Evolutionary conservation across 2,113 vertebrate genomes (phyloP).

Genomic region (Fulica atra): DNA sequence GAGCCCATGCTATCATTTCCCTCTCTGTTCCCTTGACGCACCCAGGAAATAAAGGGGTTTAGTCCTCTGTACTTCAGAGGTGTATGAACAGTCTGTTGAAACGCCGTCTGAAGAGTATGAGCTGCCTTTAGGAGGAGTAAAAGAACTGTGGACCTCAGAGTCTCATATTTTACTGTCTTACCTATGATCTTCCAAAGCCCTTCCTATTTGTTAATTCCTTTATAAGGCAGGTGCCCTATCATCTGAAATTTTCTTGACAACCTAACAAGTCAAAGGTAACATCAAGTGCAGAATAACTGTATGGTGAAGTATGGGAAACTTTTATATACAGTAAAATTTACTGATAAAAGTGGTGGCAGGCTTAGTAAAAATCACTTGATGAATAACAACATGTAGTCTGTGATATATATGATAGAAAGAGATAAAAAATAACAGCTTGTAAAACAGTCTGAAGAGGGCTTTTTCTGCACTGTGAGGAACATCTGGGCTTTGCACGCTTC

Average conservation of each 20-base stretch:
- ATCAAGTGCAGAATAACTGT: not conserved
- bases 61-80: not conserved
- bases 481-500: not conserved
- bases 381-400: not conserved
- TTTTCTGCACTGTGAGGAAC: not conserved
- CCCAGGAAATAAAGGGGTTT: slow-evolving; percentile 29
- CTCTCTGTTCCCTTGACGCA: not conserved
- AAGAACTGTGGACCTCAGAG: not conserved
- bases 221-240: not conserved
- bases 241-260: not conserved
- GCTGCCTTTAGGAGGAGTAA: not conserved
- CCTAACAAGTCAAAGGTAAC: not conserved
- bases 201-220: slow-evolving; percentile 7
- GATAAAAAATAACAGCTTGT: not conserved
- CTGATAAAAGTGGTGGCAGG: not conserved
- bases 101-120: not conserved
- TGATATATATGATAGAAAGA: not conserved
- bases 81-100: not conserved
- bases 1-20: not conserved
- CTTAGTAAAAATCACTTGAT: not conserved
- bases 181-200: not conserved
- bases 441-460: not conserved
- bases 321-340: not conserved
- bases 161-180: not conserved
- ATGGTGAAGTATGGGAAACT: not conserved